Base-by-base conservation (phyloP, 2,888 invertebrate species). In the Eupithecia pulchellata region DNA sequence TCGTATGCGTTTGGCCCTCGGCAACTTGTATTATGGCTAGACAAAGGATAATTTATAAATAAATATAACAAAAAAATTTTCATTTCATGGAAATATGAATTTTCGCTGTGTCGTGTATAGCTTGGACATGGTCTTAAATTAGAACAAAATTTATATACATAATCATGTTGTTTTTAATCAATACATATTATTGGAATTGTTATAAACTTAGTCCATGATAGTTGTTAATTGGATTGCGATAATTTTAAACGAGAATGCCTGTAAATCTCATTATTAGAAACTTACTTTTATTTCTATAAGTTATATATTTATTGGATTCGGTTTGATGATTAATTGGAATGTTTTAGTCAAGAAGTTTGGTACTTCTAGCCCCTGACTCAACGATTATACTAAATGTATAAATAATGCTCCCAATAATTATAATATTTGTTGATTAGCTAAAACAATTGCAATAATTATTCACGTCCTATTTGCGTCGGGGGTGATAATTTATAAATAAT, bases 81-180 rank as follows among this genome's bases (percentile, higher is more conserved):
- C 34, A 32, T 32, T 60, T 32, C 34, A 60, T 17, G 60, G 34
- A 20, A 60, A 32, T 60, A 60, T 34, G 60, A 32, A 32, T 32
- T 9, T 17, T 57, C 25, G n/a, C 9, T 47, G n/a, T 8, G 9
- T 47, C 20, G n/a, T 71, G 14, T 68, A 69, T 68, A 71, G 64
- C 68, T 73, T 75, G 60, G 60, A 71, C 68, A 66, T 68, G 66
- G 68, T 69, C 66, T 77, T 75, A 74, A 77, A 79, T 75, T 77
- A 80, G 72, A 78, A 76, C 77, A 79, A 82, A 78, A 73, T 69
- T 75, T 79, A 76, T 79, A 64, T 79, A 76, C 78, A 64, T 70
- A 70, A 74, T 74, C 69, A 71, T 71, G 63, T 77, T 76, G 76
- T 76, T 70, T 74, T 62, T 72, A 73, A 76, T 74, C 78, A 76